Evolutionary conservation across 2,797 vertebrate genomes (phyloP).

Genomic region (Botia almorhae): DNA sequence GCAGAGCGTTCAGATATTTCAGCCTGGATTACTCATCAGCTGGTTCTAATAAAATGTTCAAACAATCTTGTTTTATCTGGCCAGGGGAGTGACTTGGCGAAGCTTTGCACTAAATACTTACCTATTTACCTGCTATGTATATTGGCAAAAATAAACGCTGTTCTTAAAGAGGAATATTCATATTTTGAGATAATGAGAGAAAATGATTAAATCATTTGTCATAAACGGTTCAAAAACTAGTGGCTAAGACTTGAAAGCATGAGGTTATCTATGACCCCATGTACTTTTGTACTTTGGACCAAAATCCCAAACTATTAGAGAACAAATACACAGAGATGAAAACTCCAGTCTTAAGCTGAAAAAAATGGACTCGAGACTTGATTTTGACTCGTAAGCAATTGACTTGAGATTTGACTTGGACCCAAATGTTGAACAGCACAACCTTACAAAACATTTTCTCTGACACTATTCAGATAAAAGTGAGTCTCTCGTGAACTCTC

Average conservation of each 20-base stretch:
- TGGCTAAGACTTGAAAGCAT: not conserved
- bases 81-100: constrained; percentile 65
- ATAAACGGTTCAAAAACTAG: constrained; percentile 14
- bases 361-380: not conserved
- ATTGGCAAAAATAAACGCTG: constrained; percentile 53
- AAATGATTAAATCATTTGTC: constrained; percentile 37
- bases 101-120: constrained; percentile 71
- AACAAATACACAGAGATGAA: not conserved
- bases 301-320: not conserved
- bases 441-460: not conserved
- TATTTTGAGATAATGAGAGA: constrained; percentile 47
- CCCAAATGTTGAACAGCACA: not conserved
- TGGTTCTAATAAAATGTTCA: constrained; percentile 79
- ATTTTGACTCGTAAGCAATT: not conserved
- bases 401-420: not conserved
- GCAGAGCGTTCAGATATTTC: constrained; percentile 73
- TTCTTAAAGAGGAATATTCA: constrained; percentile 53
- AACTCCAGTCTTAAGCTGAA: not conserved
- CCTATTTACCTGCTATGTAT: constrained; percentile 72
- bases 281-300: not conserved
- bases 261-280: constrained; percentile 20
- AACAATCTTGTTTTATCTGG: constrained; percentile 76
- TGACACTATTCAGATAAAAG: not conserved
- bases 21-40: constrained; percentile 80
- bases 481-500: not conserved